Conservation (phyloP, 2,888 invertebrate species). For the Drosophila paramelanica region DNA sequence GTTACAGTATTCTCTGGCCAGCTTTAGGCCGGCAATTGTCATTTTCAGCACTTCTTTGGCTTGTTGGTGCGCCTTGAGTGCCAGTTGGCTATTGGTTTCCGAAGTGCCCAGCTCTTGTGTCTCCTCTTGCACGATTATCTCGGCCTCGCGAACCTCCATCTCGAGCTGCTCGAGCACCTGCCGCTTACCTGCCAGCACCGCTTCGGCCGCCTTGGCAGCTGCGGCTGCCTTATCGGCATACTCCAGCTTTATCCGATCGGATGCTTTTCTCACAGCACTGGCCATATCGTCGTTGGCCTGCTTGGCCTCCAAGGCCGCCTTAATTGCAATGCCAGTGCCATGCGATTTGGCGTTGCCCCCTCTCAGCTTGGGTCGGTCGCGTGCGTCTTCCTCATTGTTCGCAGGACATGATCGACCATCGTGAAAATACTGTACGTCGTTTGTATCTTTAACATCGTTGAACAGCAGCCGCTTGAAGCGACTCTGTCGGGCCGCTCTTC, state of each 20-base stretch:
- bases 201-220: conserved; percentile 90
- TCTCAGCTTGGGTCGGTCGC: neutral
- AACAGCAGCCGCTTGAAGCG: conserved; percentile 21
- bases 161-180: conserved; percentile 89
- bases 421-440: neutral
- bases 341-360: conserved; percentile 67
- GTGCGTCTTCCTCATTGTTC: neutral
- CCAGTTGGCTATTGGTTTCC: conserved; percentile 87
- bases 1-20: conserved; percentile 86
- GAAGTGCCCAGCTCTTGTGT: conserved; percentile 87
- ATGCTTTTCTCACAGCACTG: conserved; percentile 89
- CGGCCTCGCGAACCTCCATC: conserved; percentile 89
- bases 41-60: conserved; percentile 86
- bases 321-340: conserved; percentile 88
- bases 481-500: neutral
- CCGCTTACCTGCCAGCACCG: conserved; percentile 88
- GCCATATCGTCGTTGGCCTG: conserved; percentile 85
- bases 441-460: neutral
- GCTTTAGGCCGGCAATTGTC: conserved; percentile 84
- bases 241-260: conserved; percentile 89
- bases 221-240: conserved; percentile 89
- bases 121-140: conserved; percentile 87
- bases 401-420: neutral
- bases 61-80: conserved; percentile 87
- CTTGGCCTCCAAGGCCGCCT: conserved; percentile 89